Evolutionary conservation across 2,113 vertebrate genomes (phyloP), one percentile per base, ranked within the genome.

Genomic region (Nothobranchius kuhntae): DNA sequence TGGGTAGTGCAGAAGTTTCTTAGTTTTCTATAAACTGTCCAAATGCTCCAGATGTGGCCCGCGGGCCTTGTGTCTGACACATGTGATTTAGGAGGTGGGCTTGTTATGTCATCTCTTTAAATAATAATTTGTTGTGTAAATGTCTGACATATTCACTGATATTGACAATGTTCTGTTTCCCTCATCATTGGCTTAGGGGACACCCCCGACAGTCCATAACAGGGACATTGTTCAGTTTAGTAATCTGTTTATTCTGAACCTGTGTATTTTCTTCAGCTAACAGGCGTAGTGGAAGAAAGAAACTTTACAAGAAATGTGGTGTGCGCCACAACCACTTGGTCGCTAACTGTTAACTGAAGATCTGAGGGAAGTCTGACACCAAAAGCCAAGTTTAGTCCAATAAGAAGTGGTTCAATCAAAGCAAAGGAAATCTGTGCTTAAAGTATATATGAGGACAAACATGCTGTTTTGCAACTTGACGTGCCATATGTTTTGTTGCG

Each of bases 401-500:
- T 13, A 6, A 48, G 45, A 35, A 47, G 26, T 9, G 8, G 9
- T 7, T 61, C 9, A 13, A 14, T 17, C 30, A 36, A 60, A 61
- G 14, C 26, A 61, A 17, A 48, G 46, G 26, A 58, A 35, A 50
- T 36, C 14, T 61, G 46, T 46, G 57, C 57, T 56, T 56, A 56
- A 26, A 60, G 57, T 50, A 48, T 61, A 50, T 15, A 36, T 17
- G 60, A 61, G 30, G 30, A 14, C 60, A 50, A 9, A 47, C 36
- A 30, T 61, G 26, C 60, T 50, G 46, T 36, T 61, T 50, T 48
- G 10, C 36, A 36, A 48, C 60, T 30, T 61, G 45, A 48, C 30
- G 14, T 61, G 60, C 60, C 60, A 50, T 50, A 50, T 50, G 58
- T 24, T 30, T 61, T 61, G 21, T 61, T 46, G 26, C 45, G 35